These are phyloP conservation scores for Oreochromis spilurus DNA, from an alignment of 2,113 vertebrate species.

Conservation along the genomic window DNA sequence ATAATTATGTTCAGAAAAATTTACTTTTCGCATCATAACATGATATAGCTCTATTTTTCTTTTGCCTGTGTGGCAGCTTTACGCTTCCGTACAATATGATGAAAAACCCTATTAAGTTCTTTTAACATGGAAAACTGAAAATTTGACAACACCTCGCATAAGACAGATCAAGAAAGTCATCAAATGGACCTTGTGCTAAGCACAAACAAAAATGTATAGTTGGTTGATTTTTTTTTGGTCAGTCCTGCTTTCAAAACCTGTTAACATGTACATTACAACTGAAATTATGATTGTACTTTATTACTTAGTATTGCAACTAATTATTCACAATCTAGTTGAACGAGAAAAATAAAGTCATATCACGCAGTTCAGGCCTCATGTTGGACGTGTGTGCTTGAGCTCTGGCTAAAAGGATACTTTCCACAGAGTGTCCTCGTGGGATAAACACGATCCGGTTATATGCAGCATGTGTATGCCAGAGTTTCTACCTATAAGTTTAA, in stretches of 20 bases:
- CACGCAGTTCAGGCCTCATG: slow-evolving; percentile 12
- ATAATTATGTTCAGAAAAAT: neutral
- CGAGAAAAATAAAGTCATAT: neutral
- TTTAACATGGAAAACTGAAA: neutral
- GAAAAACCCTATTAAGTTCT: neutral
- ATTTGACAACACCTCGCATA: rapidly evolving
- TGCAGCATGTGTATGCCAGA: neutral
- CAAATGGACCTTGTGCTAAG: neutral
- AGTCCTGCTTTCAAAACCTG: rapidly evolving
- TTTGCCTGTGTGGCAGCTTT: neutral
- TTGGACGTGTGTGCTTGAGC: neutral
- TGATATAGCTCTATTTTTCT: neutral
- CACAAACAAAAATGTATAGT: neutral
- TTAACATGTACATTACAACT: neutral
- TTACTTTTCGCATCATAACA: neutral
- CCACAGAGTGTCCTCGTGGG: neutral
- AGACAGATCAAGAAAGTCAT: neutral
- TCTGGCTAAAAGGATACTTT: neutral
- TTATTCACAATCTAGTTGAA: neutral
- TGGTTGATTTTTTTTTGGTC: neutral
- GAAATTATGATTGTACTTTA: neutral
- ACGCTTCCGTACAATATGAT: neutral
- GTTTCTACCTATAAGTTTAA: neutral
- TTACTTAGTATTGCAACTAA: neutral
- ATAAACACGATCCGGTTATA: neutral